phyloP scores from a whole-genome alignment of 53 echinoderm and acorn worm genomes.

The Crossaster papposus region DNA sequence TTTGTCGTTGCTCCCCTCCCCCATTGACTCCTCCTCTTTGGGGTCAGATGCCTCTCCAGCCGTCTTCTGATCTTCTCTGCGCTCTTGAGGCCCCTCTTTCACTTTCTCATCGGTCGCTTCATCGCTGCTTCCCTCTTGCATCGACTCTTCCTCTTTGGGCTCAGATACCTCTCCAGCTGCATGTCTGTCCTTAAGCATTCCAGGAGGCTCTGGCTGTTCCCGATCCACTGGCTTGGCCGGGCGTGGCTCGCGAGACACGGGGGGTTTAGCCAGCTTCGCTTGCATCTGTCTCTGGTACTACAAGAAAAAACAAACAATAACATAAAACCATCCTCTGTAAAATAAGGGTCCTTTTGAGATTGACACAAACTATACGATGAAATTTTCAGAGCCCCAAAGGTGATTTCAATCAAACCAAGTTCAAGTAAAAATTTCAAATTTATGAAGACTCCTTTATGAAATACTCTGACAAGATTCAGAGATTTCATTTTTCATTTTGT shows the following conservation, averaged over 20 bases:
- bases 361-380: too few relatives aligned
- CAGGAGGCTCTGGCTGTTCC: constrained; percentile 75
- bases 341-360: background rate
- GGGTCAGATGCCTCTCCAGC: too few relatives aligned
- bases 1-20: too few relatives aligned
- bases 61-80: constrained; percentile 59
- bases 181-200: constrained; percentile 65
- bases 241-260: constrained; percentile 57
- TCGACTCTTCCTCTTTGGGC: constrained; percentile 32
- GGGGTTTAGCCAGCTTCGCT: constrained; percentile 70
- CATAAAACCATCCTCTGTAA: background rate
- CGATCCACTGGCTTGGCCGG: background rate
- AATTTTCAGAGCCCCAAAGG: background rate
- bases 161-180: background rate
- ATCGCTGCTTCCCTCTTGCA: background rate
- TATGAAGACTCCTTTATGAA: too few relatives aligned
- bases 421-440: background rate
- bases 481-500: too few relatives aligned
- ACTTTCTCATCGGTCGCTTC: background rate
- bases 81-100: constrained; percentile 1
- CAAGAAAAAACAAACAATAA: too few relatives aligned
- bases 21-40: too few relatives aligned
- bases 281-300: constrained; percentile 64
- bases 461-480: too few relatives aligned
- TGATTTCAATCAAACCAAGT: background rate